A percentile compares a stretch with the other conserved stretches of the same genome.
These are phyloP conservation scores for Erythrocebus patas DNA, from an alignment of 2,113 vertebrate species.

Conservation along the genomic window DNA sequence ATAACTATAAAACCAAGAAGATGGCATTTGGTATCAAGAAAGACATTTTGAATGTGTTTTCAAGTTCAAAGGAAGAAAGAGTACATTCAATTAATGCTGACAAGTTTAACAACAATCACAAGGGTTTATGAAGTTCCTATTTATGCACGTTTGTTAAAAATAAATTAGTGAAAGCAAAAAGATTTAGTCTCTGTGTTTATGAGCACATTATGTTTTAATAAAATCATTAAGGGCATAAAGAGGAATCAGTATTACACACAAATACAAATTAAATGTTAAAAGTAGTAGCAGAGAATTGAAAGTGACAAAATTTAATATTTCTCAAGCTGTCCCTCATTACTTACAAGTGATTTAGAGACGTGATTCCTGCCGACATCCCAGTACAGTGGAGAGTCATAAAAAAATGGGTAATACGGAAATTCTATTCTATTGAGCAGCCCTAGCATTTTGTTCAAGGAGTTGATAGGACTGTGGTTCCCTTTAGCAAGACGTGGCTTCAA, in stretches of 20 bases:
- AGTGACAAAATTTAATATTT: not conserved
- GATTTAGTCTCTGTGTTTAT: not conserved
- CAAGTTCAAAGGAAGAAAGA: conserved; percentile 13
- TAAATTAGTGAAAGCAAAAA: not conserved
- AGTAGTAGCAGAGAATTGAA: not conserved
- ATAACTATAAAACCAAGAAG: not conserved
- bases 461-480: not conserved
- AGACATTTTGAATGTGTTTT: not conserved
- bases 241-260: not conserved
- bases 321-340: not conserved
- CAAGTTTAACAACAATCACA: not conserved
- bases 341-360: not conserved
- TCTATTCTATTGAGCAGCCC: not conserved
- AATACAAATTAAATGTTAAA: conserved; percentile 12
- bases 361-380: rapidly evolving
- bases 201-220: not conserved
- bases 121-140: not conserved
- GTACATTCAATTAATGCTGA: not conserved
- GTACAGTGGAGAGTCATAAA: not conserved
- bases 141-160: not conserved
- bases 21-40: not conserved
- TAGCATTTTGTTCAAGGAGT: not conserved
- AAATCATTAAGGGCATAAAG: not conserved
- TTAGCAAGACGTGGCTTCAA: not conserved
- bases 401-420: not conserved